A percentile compares a stretch with the other conserved stretches of the same genome.
Conservation (phyloP, 2,888 invertebrate species). For the Acrocyrtus sp. region DNA sequence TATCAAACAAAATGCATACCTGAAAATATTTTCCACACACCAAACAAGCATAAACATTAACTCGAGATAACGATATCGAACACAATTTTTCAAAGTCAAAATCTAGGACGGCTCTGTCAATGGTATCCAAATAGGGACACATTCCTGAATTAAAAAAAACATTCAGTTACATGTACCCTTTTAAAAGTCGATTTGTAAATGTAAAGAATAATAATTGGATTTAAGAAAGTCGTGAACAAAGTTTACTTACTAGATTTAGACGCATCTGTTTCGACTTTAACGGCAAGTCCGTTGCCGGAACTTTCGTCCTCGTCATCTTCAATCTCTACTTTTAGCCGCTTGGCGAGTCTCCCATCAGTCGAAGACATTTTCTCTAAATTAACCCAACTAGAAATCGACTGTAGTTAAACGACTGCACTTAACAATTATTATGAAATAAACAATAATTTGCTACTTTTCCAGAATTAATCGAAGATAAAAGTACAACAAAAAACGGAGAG, state of each 20-base stretch:
- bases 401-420: no score
- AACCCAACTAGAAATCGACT: not conserved
- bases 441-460: no score
- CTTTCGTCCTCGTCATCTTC: not conserved
- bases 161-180: no score
- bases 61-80: slow-evolving; percentile 95
- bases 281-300: not conserved
- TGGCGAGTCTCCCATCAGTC: slow-evolving; percentile 19
- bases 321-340: slow-evolving; percentile 23
- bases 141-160: no score
- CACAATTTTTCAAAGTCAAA: slow-evolving; percentile 99
- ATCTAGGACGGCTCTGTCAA: slow-evolving; percentile 95
- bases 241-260: slow-evolving; percentile 34
- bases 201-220: no score
- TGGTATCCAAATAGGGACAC: slow-evolving; percentile 98
- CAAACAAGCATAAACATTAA: slow-evolving; percentile 99
- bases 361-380: not conserved
- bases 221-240: not conserved
- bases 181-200: no score
- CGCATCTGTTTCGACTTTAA: not conserved
- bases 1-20: slow-evolving; percentile 68
- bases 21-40: slow-evolving; percentile 99
- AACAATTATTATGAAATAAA: no score
- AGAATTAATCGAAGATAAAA: no score
- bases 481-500: no score